Conservation (phyloP, 2,113 vertebrate genomes). For the Saiga tatarica region DNA sequence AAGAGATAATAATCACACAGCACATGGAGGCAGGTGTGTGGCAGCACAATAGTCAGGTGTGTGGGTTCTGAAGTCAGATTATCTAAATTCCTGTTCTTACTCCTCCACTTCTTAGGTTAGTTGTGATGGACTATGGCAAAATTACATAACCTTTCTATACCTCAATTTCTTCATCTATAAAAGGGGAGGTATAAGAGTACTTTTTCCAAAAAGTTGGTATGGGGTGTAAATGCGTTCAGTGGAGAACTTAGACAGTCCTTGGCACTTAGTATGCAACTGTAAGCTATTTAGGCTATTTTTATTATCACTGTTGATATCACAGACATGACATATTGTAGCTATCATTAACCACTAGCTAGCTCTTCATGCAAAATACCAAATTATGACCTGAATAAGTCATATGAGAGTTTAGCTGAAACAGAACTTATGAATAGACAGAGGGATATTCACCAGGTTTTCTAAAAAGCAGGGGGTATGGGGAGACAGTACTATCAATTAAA, state of each 20-base stretch:
- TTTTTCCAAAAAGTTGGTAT: not conserved
- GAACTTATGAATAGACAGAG: not conserved
- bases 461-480: not conserved
- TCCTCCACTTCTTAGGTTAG: not conserved
- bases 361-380: not conserved
- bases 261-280: not conserved
- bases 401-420: not conserved
- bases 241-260: not conserved
- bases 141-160: not conserved
- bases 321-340: not conserved
- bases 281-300: not conserved
- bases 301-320: not conserved
- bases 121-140: not conserved
- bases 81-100: not conserved
- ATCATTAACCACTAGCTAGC: not conserved
- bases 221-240: not conserved
- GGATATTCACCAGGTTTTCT: not conserved
- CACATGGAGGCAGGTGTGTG: not conserved
- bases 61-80: not conserved
- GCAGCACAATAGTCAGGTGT: not conserved
- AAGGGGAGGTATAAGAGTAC: not conserved
- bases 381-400: not conserved
- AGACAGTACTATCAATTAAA: not conserved
- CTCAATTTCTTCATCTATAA: not conserved
- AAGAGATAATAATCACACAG: not conserved